Percentiles rank a stretch among this genome's conserved stretches.
Evolutionary conservation across 2,113 vertebrate genomes (phyloP).

Genomic region (Tonatia bakeri): DNA sequence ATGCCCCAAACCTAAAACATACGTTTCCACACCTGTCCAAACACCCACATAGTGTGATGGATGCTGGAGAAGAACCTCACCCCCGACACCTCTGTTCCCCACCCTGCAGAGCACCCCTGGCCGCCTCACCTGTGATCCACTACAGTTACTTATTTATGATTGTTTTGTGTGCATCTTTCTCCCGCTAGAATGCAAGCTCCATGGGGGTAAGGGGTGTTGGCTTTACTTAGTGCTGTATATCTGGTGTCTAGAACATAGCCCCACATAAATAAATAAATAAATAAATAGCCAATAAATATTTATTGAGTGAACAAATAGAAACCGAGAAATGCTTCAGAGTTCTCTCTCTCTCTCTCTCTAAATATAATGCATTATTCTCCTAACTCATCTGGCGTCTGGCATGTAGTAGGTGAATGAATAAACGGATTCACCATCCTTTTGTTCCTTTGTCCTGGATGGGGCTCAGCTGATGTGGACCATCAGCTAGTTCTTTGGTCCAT

Average conservation of each 20-base stretch:
- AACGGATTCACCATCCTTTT: neutral
- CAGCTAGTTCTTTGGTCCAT: neutral
- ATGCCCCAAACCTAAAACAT: neutral
- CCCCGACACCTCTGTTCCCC: neutral
- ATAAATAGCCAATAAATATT: neutral
- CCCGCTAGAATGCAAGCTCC: neutral
- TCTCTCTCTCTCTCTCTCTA: neutral
- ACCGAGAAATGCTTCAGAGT: neutral
- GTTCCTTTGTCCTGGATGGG: neutral
- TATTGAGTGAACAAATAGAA: neutral
- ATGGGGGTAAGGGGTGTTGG: neutral
- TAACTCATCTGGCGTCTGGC: neutral
- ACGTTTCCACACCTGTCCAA: neutral
- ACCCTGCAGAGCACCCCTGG: neutral
- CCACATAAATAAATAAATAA: neutral
- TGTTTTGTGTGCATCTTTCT: neutral
- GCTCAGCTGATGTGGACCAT: neutral
- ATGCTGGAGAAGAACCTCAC: neutral
- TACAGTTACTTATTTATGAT: neutral
- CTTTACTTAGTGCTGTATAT: neutral
- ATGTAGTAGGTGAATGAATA: neutral
- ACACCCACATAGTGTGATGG: neutral
- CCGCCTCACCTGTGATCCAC: neutral
- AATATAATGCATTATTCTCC: neutral
- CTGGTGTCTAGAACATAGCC: neutral